These are phyloP conservation scores for Tipula vernalis DNA, from an alignment of 2,888 invertebrate species.

Conservation along the genomic window DNA sequence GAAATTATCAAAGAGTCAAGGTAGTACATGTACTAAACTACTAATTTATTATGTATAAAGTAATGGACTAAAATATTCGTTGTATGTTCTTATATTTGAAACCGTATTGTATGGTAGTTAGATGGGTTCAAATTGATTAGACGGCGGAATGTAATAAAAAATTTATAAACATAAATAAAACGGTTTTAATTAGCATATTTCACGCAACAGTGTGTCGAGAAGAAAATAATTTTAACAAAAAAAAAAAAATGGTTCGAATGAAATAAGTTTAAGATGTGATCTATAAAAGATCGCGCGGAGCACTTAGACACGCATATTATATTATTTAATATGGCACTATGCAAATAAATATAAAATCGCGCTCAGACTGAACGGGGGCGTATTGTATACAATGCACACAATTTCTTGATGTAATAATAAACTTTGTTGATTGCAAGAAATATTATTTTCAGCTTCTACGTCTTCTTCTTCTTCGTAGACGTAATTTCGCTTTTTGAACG, in stretches of 20 bases:
- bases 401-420: background rate
- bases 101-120: background rate
- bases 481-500: background rate
- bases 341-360: background rate
- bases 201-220: background rate
- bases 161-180: background rate
- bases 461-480: background rate
- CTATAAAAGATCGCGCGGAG: background rate
- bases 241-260: background rate
- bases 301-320: background rate
- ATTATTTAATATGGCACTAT: background rate
- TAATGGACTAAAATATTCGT: background rate
- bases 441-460: background rate
- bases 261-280: background rate
- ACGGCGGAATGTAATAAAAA: background rate
- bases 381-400: background rate
- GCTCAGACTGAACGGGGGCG: background rate
- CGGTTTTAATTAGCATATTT: background rate
- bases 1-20: background rate
- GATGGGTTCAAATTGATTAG: background rate
- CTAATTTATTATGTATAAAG: background rate
- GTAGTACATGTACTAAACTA: background rate
- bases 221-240: background rate
- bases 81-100: background rate
- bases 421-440: background rate